A percentile compares a stretch with the other conserved stretches of the same genome.
Evolutionary conservation across 2,113 vertebrate genomes (phyloP).

Genomic region (Motacilla alba): DNA sequence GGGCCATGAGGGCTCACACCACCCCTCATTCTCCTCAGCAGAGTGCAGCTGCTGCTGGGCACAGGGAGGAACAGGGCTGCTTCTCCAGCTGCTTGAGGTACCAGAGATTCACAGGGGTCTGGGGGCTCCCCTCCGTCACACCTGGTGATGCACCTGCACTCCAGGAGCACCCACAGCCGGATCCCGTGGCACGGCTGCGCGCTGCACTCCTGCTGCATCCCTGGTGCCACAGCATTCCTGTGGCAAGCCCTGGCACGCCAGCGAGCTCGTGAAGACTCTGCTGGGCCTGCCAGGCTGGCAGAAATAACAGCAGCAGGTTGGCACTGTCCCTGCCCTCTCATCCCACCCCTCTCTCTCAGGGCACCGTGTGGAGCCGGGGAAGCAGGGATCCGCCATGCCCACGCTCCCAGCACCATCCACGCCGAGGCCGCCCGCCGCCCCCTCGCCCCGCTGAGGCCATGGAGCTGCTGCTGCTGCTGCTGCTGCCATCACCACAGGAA

Average conservation of each 20-base stretch:
- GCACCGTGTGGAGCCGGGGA: accelerated
- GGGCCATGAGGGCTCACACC: accelerated
- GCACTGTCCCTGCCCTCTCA: neutral
- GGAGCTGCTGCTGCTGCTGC: slow-evolving; percentile 28
- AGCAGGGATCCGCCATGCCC: slow-evolving; percentile 16
- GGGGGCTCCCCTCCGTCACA: neutral
- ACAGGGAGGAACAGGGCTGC: neutral
- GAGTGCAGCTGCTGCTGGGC: neutral
- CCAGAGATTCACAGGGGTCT: accelerated
- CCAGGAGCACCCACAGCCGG: accelerated
- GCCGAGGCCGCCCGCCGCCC: neutral
- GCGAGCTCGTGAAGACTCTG: accelerated
- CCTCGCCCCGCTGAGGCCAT: slow-evolving; percentile 30
- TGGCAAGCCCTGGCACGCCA: neutral
- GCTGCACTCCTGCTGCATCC: accelerated
- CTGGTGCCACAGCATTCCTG: accelerated
- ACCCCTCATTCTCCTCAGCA: accelerated
- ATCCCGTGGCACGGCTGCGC: accelerated
- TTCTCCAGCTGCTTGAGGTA: neutral
- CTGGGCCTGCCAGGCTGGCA: neutral
- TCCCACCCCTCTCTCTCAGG: neutral
- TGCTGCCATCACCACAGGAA: neutral
- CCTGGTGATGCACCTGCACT: accelerated
- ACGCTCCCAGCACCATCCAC: accelerated
- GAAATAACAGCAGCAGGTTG: accelerated